Evolutionary conservation across 2,797 vertebrate species (phyloP).

Genomic region (Scomberomorus guttatus): DNA sequence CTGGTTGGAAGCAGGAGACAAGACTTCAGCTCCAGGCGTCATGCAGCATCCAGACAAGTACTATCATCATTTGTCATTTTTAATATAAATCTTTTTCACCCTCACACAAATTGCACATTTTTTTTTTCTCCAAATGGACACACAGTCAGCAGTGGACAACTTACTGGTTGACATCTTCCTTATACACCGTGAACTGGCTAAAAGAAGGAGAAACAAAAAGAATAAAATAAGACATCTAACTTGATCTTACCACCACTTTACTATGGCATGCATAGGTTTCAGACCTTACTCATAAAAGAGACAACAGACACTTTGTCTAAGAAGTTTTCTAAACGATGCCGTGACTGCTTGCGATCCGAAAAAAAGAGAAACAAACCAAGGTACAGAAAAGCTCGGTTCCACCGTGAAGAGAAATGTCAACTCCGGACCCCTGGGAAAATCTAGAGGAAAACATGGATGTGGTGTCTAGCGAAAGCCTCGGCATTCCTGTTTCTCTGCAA

Average conservation of each 20-base stretch:
- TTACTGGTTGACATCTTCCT: slow-evolving; percentile 75
- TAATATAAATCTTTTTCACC: slow-evolving; percentile 82
- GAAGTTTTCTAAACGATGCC: slow-evolving; percentile 63
- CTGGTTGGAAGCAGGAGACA: background rate
- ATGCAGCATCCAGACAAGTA: slow-evolving; percentile 68
- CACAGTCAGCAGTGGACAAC: slow-evolving; percentile 78
- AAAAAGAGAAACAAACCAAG: slow-evolving; percentile 17
- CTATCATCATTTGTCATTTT: slow-evolving; percentile 69
- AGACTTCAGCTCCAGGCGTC: slow-evolving; percentile 9
- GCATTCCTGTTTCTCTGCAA: slow-evolving; percentile 76
- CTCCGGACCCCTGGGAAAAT: slow-evolving; percentile 13
- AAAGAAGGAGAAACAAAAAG: slow-evolving; percentile 58
- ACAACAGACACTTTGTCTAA: slow-evolving; percentile 77
- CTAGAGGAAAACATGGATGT: background rate
- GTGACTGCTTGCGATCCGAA: slow-evolving; percentile 52
- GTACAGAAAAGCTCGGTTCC: slow-evolving; percentile 50
- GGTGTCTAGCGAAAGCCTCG: slow-evolving; percentile 8
- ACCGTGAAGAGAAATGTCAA: slow-evolving; percentile 23
- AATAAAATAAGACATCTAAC: slow-evolving; percentile 71
- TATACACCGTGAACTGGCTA: slow-evolving; percentile 70
- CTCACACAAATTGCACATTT: slow-evolving; percentile 80
- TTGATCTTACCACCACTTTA: slow-evolving; percentile 80
- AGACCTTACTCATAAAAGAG: slow-evolving; percentile 73
- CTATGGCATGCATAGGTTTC: slow-evolving; percentile 82
- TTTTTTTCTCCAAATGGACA: slow-evolving; percentile 73